A percentile compares a stretch with the other conserved stretches of the same genome.
Conservation (phyloP, 1,140 invertebrate species). For the Temnothorax nylanderi region DNA sequence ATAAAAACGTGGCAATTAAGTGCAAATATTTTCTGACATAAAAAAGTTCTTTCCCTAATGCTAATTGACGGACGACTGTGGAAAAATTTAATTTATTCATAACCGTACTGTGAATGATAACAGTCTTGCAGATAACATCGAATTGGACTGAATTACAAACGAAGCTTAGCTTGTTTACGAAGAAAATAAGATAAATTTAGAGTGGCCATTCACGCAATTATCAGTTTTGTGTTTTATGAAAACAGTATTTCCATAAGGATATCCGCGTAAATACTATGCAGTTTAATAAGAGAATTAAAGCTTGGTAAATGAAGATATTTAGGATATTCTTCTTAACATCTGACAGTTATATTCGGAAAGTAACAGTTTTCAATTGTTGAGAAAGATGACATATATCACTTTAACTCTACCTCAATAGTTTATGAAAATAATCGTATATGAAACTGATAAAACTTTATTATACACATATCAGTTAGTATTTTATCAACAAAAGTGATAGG, state of each 20-base stretch:
- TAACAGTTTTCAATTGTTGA: background rate
- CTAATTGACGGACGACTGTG: background rate
- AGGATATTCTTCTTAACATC: background rate
- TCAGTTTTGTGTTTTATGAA: slow-evolving; percentile 4
- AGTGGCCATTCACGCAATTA: background rate
- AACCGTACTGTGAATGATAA: background rate
- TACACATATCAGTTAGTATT: background rate
- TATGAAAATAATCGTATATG: background rate
- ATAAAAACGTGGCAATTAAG: background rate
- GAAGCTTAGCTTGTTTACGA: background rate
- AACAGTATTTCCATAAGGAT: background rate
- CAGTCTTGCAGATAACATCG: background rate
- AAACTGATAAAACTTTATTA: background rate
- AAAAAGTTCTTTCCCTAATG: background rate
- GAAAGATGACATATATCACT: background rate
- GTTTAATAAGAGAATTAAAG: background rate
- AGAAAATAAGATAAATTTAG: slow-evolving; percentile 11
- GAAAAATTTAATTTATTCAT: slow-evolving; percentile 19
- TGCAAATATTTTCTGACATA: background rate
- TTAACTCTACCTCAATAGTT: background rate
- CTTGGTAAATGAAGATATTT: background rate
- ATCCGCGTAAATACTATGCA: background rate
- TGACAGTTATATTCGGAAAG: background rate
- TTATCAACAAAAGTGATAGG: background rate
- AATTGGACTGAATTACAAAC: slow-evolving; percentile 7